Percentiles rank a stretch among this genome's conserved stretches.
phyloP scores from a whole-genome alignment of 2,888 invertebrate species.

The Lepidocyrtoides sp. region DNA sequence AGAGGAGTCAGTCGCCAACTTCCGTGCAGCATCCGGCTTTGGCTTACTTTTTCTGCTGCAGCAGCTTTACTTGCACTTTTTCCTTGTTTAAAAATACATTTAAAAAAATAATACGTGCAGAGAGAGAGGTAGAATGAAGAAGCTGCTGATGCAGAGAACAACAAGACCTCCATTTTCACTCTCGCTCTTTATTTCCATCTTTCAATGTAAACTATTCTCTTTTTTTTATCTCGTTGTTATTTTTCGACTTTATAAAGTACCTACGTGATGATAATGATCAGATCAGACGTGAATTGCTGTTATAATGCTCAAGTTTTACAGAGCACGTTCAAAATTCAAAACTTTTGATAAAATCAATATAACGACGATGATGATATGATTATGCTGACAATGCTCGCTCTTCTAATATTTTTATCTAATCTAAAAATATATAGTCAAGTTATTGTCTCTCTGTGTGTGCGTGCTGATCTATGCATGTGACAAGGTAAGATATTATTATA shows the following conservation, averaged over 20 bases:
- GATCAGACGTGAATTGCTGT: not conserved
- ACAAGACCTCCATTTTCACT: constrained; percentile 42
- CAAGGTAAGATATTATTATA: not conserved
- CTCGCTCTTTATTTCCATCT: constrained; percentile 54
- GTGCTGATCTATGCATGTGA: constrained; percentile 32
- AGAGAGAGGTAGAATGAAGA: not conserved
- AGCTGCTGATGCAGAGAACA: not conserved
- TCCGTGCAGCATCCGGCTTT: constrained; percentile 77
- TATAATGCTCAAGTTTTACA: constrained; percentile 27
- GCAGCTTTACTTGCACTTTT: constrained; percentile 56
- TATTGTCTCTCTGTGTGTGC: not conserved
- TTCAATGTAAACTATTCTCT: constrained; percentile 16
- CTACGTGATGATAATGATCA: constrained; percentile 24
- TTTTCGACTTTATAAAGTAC: not conserved
- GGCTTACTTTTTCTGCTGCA: constrained; percentile 32
- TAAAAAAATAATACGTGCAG: not conserved
- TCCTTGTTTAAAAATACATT: constrained; percentile 6
- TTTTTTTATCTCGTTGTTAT: not conserved
- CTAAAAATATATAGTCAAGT: constrained; percentile 1
- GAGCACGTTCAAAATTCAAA: constrained; percentile 44
- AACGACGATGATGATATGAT: not conserved
- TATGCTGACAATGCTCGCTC: not conserved
- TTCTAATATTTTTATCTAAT: constrained; percentile 23
- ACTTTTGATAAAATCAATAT: not conserved
- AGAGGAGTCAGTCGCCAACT: constrained; percentile 60